Evolutionary conservation across 1,140 invertebrate genomes (phyloP), one percentile per base, ranked within the genome.

Genomic region (Leptinotarsa lineolata): DNA sequence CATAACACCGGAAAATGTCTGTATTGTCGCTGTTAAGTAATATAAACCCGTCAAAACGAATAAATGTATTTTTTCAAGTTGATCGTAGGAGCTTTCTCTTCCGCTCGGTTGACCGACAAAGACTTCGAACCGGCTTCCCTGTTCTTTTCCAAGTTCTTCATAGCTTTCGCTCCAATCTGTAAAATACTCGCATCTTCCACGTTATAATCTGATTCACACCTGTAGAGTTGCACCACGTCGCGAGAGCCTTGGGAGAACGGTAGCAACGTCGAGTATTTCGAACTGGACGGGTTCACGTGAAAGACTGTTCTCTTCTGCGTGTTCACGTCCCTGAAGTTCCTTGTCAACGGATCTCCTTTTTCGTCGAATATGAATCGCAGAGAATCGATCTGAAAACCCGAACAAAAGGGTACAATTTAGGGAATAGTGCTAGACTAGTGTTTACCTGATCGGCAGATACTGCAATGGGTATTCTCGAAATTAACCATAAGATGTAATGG

Each of bases 1-100:
- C 44, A 84, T 92, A 3, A 93, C 94, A 0, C 86, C 90, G 15
- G 94, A 96, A 85, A 96, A 95, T 86, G 88, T 93, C 64, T 93
- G 92, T 77, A 88, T 95, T 30, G 81, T 95, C n/a, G 48, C 48
- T 18, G 2, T 54, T n/a, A 54, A 54, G n/a, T 54, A 54, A 54
- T 15, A 54, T 54, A 54, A 54, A 39, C 30, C 30, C 30, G 30
- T 39, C 11, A 39, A 39, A 39, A 39, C 30, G 30, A 39, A 39
- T 39, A 39, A 39, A 39, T 39, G 0, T 39, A 39, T 39, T 39
- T 39, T 8, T 39, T 39, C 30, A 39, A 39, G 30, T 39, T 39
- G 30, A 39, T 39, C 30, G 30, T 8, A 39, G 30, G 30, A 11
- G 8, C 30, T 39, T 11, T 39, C 0, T 39, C 30, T 39, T 39